These are phyloP conservation scores for Corynorhinus townsendii DNA, from an alignment of 2,113 vertebrate species.

Conservation along the genomic window DNA sequence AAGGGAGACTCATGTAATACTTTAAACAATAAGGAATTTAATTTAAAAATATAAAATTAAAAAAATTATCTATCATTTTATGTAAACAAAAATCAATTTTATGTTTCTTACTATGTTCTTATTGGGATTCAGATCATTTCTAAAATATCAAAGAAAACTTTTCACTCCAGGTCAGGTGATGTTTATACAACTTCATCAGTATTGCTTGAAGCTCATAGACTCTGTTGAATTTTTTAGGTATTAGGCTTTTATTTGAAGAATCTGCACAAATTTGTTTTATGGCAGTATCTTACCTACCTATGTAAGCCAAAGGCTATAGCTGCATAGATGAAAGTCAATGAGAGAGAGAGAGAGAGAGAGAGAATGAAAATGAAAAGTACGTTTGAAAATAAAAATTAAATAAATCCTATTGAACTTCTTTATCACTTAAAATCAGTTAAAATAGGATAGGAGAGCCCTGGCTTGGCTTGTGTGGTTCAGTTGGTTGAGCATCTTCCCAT, in stretches of 20 bases:
- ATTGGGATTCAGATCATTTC: neutral
- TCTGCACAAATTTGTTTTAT: neutral
- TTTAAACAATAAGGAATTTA: no score
- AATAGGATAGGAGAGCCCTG: neutral
- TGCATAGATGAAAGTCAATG: neutral
- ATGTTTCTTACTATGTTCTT: neutral
- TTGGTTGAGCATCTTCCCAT: no score
- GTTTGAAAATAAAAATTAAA: neutral
- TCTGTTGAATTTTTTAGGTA: neutral
- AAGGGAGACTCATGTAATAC: no score
- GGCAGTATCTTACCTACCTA: neutral
- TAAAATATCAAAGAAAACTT: neutral
- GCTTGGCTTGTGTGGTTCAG: no score
- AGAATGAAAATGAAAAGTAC: neutral
- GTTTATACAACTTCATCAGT: neutral
- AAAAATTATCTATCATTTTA: no score
- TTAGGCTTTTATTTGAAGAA: neutral
- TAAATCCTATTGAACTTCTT: neutral
- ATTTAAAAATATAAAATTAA: no score
- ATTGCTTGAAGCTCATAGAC: neutral
- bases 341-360: neutral
- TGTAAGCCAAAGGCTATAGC: neutral
- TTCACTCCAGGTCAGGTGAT: neutral
- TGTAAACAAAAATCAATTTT: neutral
- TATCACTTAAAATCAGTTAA: neutral